Percentiles rank a stretch among this genome's conserved stretches.
phyloP scores from a whole-genome alignment of 1,140 invertebrate genomes.

The Diabrotica virgifera region DNA sequence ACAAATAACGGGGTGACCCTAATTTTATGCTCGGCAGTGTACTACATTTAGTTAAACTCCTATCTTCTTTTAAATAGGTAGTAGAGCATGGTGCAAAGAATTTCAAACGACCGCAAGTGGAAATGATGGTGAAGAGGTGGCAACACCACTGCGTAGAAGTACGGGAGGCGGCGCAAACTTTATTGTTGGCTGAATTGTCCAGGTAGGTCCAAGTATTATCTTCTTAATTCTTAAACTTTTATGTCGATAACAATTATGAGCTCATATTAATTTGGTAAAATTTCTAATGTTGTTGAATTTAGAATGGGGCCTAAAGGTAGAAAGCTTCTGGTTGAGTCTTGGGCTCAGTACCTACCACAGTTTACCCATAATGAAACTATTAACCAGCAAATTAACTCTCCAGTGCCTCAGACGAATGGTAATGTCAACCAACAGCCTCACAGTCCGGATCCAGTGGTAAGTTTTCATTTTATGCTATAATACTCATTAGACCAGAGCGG shows the following conservation, averaged over 20 bases:
- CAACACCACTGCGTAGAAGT: conserved; percentile 98
- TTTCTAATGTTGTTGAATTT: neutral
- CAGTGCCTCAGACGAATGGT: conserved; percentile 42
- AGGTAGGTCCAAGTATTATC: conserved; percentile 49
- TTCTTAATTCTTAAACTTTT: too few species aligned
- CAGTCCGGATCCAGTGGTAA: conserved; percentile 46
- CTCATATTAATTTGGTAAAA: neutral
- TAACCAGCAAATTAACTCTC: conserved; percentile 53
- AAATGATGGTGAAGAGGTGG: conserved; percentile 96
- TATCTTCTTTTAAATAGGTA: conserved; percentile 30
- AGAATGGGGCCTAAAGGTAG: conserved; percentile 88
- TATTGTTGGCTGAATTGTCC: conserved; percentile 89
- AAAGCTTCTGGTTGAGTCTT: conserved; percentile 88
- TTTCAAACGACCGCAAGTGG: conserved; percentile 91
- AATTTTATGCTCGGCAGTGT: too few species aligned
- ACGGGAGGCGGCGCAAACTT: conserved; percentile 92
- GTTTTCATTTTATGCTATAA: neutral
- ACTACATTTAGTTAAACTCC: too few species aligned
- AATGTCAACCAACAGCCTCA: conserved; percentile 46
- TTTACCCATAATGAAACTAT: conserved; percentile 74
- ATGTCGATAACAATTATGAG: neutral
- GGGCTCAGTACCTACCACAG: conserved; percentile 90
- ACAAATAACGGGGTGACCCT: too few species aligned
- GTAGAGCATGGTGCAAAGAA: conserved; percentile 63
- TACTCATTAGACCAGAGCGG: too few species aligned